Percentiles rank a stretch among this genome's conserved stretches.
phyloP scores from a whole-genome alignment of 2,888 invertebrate genomes.

The Lasioglossum pauxillum region DNA sequence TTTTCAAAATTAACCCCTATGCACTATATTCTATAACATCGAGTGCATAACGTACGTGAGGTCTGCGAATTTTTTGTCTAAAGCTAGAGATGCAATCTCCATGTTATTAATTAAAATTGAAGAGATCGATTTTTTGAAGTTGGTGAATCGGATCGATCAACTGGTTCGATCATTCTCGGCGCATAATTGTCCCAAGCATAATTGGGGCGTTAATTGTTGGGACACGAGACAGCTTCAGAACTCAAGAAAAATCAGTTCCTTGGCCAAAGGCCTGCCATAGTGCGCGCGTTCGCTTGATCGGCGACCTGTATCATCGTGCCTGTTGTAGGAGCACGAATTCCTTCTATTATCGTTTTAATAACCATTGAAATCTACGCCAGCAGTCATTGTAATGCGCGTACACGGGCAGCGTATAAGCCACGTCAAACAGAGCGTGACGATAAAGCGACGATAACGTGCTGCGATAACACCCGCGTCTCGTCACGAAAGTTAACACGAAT shows the following conservation, averaged over 20 bases:
- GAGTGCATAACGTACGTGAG: no score
- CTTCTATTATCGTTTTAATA: conserved; percentile 55
- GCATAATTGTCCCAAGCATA: no score
- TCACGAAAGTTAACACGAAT: conserved; percentile 51
- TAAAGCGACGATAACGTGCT: conserved; percentile 71
- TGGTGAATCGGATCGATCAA: no score
- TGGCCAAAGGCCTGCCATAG: background rate
- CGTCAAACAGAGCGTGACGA: conserved; percentile 74
- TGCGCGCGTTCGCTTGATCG: background rate
- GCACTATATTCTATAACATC: no score
- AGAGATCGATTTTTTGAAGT: no score
- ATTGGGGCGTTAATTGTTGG: no score
- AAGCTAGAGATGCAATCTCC: no score
- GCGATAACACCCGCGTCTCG: conserved; percentile 65
- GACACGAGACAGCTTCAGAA: background rate
- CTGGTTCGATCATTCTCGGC: no score
- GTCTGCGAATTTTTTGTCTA: no score
- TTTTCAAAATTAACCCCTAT: no score
- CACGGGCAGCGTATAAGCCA: conserved; percentile 67
- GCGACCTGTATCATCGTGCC: conserved; percentile 5
- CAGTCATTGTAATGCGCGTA: conserved; percentile 65
- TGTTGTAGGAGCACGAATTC: conserved; percentile 22
- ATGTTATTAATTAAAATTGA: no score
- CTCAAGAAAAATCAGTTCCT: background rate
- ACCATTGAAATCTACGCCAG: conserved; percentile 51